Evolutionary conservation across 2,797 vertebrate genomes (phyloP).

Genomic region (Tapirus indicus): DNA sequence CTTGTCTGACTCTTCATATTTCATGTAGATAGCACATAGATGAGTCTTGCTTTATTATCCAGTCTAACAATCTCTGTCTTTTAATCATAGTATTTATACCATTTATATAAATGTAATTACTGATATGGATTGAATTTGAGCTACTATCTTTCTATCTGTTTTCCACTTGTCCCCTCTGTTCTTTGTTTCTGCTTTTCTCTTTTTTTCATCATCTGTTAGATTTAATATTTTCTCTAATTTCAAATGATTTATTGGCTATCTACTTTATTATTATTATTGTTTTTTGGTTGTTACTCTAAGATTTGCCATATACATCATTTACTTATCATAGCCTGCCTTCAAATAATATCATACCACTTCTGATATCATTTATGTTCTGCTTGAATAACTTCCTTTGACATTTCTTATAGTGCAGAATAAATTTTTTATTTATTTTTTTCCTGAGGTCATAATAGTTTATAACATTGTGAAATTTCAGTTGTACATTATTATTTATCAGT

Average conservation of each 20-base stretch:
- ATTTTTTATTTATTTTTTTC: neutral
- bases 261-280: neutral
- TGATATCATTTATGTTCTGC: neutral
- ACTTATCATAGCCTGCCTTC: neutral
- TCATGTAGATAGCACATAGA: neutral
- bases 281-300: neutral
- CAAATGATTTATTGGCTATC: neutral
- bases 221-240: neutral
- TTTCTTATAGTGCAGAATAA: neutral
- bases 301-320: neutral
- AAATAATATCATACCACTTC: neutral
- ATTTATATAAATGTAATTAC: slow-evolving; percentile 1
- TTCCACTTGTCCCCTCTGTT: neutral
- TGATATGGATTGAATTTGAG: neutral
- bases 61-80: neutral
- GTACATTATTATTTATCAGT: too few relatives aligned
- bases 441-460: too few relatives aligned
- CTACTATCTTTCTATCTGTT: neutral
- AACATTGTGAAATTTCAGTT: too few relatives aligned
- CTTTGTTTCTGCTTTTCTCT: neutral
- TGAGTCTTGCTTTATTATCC: neutral
- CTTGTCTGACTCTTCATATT: neutral
- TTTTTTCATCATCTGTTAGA: neutral
- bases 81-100: neutral
- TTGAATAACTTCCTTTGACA: neutral